phyloP scores from a whole-genome alignment of 2,888 invertebrate species.

The Metallyticus violacea region DNA sequence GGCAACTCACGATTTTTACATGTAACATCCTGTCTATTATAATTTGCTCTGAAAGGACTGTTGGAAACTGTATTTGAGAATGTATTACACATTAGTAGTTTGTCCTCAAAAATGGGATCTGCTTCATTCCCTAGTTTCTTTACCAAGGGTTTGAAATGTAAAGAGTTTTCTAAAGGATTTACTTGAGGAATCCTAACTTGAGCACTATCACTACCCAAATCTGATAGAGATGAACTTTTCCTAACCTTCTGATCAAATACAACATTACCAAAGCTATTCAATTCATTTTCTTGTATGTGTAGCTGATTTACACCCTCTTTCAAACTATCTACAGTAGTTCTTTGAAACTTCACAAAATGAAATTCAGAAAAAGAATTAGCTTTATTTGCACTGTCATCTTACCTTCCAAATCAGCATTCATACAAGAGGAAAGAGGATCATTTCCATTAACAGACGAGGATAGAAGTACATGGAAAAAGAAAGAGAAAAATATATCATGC shows the following conservation, averaged over 20 bases:
- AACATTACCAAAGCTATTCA: neutral
- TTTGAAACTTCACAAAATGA: neutral
- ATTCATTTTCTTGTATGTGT: neutral
- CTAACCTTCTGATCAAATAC: neutral
- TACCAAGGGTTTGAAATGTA: neutral
- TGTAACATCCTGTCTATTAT: neutral
- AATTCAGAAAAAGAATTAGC: neutral
- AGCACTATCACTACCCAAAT: neutral
- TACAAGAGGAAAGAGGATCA: constrained; percentile 31
- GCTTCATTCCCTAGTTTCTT: neutral
- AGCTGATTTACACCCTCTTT: neutral
- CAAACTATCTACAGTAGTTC: neutral
- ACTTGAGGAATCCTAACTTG: neutral
- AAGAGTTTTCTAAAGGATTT: neutral
- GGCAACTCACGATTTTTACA: neutral
- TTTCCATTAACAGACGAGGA: constrained; percentile 26
- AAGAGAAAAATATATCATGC: neutral
- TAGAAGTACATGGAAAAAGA: constrained; percentile 32
- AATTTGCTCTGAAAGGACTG: neutral
- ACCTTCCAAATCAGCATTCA: constrained; percentile 48
- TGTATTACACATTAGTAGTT: neutral
- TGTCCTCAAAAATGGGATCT: neutral
- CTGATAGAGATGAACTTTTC: neutral
- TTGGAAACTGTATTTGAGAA: neutral
- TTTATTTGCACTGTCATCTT: constrained; percentile 44